Base-by-base conservation (phyloP, 2,888 invertebrate species). In the Toxonevra muliebris region DNA sequence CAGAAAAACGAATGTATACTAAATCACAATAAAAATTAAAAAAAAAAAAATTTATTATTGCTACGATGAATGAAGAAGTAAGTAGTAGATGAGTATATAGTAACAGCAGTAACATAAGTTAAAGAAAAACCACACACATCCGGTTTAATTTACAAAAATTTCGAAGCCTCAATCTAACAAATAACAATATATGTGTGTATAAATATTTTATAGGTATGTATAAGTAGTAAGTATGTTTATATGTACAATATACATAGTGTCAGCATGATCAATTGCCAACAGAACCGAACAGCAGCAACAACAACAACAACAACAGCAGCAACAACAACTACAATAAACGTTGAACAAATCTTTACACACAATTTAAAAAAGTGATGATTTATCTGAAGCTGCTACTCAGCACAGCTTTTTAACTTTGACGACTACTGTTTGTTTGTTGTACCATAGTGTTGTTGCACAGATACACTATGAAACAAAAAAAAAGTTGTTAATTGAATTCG, bases 191-290 rank as follows among this genome's bases (percentile, higher is more conserved):
- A 7, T 30, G 7, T 30, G 7, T 30, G 30, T 30, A 30, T 30
- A 30, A n/a, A n/a, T n/a, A n/a, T n/a, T n/a, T n/a, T n/a, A n/a
- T n/a, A n/a, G n/a, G n/a, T n/a, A n/a, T n/a, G n/a, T n/a, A n/a
- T n/a, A n/a, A n/a, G n/a, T n/a, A n/a, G n/a, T n/a, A n/a, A n/a
- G n/a, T 30, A 30, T 30, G 7, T 30, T 4, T 30, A 30, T 30
- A 30, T 30, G 7, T 30, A 30, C 7, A 30, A 30, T 30, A 30
- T 30, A 30, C 45, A n/a, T 20, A 74, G 78, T 79, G 79, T 77
- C 77, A 79, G 77, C 77, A 76, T 79, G 78, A 79, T 77, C 77
- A 73, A 68, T 68, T 68, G 67, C 68, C 64, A 61, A 64, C 65
- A 43, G 20, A 17, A 40, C 54, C 54, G 48, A 43, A 61, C 17